Conservation (phyloP, 1,140 invertebrate genomes). For the Brachionus koreanus region DNA sequence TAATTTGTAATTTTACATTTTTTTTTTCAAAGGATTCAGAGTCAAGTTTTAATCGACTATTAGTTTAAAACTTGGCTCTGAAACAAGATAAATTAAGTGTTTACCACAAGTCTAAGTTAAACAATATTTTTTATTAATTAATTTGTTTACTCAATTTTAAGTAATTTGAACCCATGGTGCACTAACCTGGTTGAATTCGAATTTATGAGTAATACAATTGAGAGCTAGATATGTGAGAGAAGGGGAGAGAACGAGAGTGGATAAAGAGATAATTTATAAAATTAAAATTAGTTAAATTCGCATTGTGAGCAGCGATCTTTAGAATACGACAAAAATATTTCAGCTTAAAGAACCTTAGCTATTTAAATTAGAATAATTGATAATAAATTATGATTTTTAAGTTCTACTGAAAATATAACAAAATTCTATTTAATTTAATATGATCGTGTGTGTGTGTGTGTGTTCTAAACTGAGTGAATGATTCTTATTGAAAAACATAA, state of each 20-base stretch:
- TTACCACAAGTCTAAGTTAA: too few species aligned
- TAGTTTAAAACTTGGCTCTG: too few species aligned
- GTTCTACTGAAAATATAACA: not conserved
- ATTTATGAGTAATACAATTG: not conserved
- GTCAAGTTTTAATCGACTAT: too few species aligned
- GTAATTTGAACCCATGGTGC: not conserved
- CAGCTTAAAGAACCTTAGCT: not conserved
- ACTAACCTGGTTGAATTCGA: not conserved
- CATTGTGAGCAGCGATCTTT: not conserved
- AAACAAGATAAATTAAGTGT: too few species aligned
- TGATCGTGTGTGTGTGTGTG: not conserved
- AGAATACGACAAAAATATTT: not conserved
- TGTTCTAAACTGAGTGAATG: not conserved
- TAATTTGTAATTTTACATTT: too few species aligned
- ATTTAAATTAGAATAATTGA: not conserved
- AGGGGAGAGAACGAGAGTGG: not conserved
- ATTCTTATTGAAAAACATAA: not conserved
- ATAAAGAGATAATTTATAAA: not conserved
- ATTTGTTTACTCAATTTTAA: not conserved
- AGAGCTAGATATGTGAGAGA: not conserved
- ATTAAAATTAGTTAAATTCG: not conserved
- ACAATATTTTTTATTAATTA: too few species aligned
- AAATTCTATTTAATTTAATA: not conserved
- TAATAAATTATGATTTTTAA: not conserved
- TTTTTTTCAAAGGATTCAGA: too few species aligned